A percentile compares a stretch with the other conserved stretches of the same genome.
These are phyloP conservation scores for Gadus chalcogrammus DNA, from an alignment of 2,113 vertebrate species.

Conservation along the genomic window DNA sequence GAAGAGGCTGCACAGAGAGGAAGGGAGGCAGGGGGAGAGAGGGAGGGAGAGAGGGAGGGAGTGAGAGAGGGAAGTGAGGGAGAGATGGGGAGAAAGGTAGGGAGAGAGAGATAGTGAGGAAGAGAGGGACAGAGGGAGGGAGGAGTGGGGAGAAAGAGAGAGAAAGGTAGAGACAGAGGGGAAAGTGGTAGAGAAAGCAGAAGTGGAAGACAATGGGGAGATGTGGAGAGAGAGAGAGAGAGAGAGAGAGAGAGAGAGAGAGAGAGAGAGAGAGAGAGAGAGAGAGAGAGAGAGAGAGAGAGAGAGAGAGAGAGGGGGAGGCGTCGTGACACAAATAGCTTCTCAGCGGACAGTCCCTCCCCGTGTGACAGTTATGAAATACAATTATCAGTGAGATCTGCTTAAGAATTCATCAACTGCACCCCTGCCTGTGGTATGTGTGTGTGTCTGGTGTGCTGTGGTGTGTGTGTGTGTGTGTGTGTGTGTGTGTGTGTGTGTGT, in stretches of 20 bases:
- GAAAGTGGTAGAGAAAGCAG: no score
- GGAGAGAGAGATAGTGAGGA: no score
- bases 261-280: slow-evolving; percentile 25
- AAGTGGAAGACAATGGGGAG: no score
- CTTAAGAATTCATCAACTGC: slow-evolving; percentile 93
- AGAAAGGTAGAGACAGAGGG: slow-evolving; percentile 45
- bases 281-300: slow-evolving; percentile 10
- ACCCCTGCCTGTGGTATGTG: slow-evolving; percentile 68
- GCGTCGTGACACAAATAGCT: slow-evolving; percentile 83
- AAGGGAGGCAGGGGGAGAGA: slow-evolving; percentile 17
- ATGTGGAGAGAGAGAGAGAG: no score
- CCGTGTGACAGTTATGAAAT: slow-evolving; percentile 91
- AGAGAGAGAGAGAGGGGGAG: slow-evolving; percentile 28
- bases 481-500: no score
- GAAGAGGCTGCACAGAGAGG: slow-evolving; percentile 73
- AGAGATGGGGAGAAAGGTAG: no score
- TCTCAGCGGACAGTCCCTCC: slow-evolving; percentile 84
- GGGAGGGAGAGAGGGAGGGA: slow-evolving; percentile 32
- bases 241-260: no score
- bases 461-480: no score
- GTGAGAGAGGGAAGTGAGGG: slow-evolving; percentile 29
- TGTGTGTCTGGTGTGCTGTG: no score
- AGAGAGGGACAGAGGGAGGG: no score
- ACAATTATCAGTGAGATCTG: slow-evolving; percentile 98
- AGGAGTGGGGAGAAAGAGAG: no score